Base-by-base conservation (phyloP, 2,888 invertebrate genomes). In the Catonia carolina region DNA sequence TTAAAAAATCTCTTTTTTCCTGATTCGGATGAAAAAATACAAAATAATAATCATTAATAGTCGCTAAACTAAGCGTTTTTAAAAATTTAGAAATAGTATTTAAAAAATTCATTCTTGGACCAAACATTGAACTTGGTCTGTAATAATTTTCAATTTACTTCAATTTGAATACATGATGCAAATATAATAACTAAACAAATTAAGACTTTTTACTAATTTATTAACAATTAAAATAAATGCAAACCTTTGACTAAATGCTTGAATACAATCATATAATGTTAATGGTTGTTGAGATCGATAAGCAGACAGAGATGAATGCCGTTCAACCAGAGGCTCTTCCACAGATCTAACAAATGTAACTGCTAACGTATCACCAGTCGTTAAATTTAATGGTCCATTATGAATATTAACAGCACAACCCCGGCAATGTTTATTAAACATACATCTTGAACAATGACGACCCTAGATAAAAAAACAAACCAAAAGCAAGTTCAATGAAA, bases 231-330 rank as follows among this genome's bases (percentile, higher is more conserved):
- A 31, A 35, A 14, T 8, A 23, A 5, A 42, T 23, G 15, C 15
- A 17, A 65, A 78, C 78, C 77, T 77, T 67, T 78, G 78, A 67
- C 80, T 80, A 70, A 83, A 83, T 60, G 81, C 80, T 64, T 77
- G 73, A 56, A 83, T 74, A 67, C 83, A 82, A 66, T 82, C 81
- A 63, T 78, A 75, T 12, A 82, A 72, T n/a, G 78, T 76, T 31
- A 80, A 70, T 1, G 78, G 75, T 62, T 77, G 73, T 59, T 74
- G 72, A n/a, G 74, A 73, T 53, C 77, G 70, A 60, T 73, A 70
- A 52, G 71, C 71, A 52, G 72, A 72, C 68, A 78, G 72, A 37
- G 78, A 77, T 52, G 70, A 66, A 65, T 81, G 77, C 62, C 77
- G 74, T 1, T 70, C 67, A 2, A 72, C 69, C 45, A 72, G 65